Evolutionary conservation across 2,888 invertebrate species (phyloP).

Genomic region (Prosopocoilus inquinatus): DNA sequence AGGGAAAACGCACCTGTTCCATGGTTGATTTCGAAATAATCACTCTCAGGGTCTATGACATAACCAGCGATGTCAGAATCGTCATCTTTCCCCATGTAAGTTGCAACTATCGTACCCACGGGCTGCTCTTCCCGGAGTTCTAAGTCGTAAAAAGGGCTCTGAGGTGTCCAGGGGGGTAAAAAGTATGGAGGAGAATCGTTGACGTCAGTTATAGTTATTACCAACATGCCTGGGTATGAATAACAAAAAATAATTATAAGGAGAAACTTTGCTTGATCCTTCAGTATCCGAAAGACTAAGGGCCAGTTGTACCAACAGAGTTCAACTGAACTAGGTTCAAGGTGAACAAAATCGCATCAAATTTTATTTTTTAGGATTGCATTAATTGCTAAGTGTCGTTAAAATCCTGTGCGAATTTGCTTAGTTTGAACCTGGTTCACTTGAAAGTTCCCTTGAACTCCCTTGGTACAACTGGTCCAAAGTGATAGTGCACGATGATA

Average conservation of each 20-base stretch:
- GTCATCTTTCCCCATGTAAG: slow-evolving; percentile 74
- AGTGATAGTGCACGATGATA: slow-evolving; percentile 30
- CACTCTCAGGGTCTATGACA: slow-evolving; percentile 65
- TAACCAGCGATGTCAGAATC: slow-evolving; percentile 82
- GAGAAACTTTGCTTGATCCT: background rate
- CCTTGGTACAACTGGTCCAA: too few relatives aligned
- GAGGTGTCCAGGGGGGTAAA: slow-evolving; percentile 67
- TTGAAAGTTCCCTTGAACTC: too few relatives aligned
- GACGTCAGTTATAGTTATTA: slow-evolving; percentile 69
- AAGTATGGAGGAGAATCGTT: slow-evolving; percentile 72
- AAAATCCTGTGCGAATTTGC: too few relatives aligned
- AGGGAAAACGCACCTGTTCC: slow-evolving; percentile 62
- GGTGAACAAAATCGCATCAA: too few relatives aligned
- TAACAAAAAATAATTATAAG: slow-evolving; percentile 14
- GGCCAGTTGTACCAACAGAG: too few relatives aligned
- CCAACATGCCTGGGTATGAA: slow-evolving; percentile 60
- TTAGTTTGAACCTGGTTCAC: too few relatives aligned
- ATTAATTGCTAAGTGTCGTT: slow-evolving; percentile 41
- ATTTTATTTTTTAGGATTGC: too few relatives aligned
- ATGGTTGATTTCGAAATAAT: slow-evolving; percentile 79
- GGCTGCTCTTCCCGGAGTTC: slow-evolving; percentile 82
- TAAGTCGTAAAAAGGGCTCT: slow-evolving; percentile 62
- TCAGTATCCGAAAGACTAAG: slow-evolving; percentile 52
- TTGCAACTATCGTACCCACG: slow-evolving; percentile 71
- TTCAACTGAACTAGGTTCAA: too few relatives aligned